Evolutionary conservation across 1,140 invertebrate genomes (phyloP), one percentile per base, ranked within the genome.

Genomic region (Papilio dardanus): DNA sequence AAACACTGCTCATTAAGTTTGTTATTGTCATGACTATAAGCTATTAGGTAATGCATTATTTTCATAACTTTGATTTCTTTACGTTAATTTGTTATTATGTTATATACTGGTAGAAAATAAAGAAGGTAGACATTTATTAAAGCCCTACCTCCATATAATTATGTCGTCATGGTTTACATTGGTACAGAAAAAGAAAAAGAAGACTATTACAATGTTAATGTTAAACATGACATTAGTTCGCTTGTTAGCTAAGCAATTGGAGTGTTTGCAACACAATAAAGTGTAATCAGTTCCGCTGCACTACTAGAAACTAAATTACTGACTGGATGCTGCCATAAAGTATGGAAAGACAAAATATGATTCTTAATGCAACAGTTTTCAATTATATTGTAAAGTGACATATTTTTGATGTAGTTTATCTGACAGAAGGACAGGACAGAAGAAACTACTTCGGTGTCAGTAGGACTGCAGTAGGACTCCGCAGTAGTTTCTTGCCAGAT

Each of bases 271-370:
- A 28, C 10, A 62, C 54, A 62, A 58, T 58, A 12, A 62, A 28
- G 54, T 28, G 54, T 62, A 10, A 62, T 62, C 54, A 30, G 54
- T 62, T 62, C 50, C 54, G 54, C 54, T 28, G 54, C 24, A 62
- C 12, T 62, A 30, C 21, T 62, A 62, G 54, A 62, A 62, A 62
- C 50, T 58, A 19, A 21, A 21, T 54, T 24, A 46, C 6, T 42
- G 5, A 19, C 42, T 19, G 12, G 6, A 21, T 62, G 24, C 1
- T 28, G 2, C 24, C 24, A 62, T 30, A 62, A 58, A 14, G 30
- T 2, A 50, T 3, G 24, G 24, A 14, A 10, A 28, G 3, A 3
- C 10, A 0, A 54, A 54, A 21, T 6, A 10, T 24, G 21, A 54
- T 24, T 10, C 10, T 24, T 3, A 21, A 54, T 7, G 12, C 35